Evolutionary conservation across 1,140 invertebrate species (phyloP).

Genomic region (Contarinia nasturtii): DNA sequence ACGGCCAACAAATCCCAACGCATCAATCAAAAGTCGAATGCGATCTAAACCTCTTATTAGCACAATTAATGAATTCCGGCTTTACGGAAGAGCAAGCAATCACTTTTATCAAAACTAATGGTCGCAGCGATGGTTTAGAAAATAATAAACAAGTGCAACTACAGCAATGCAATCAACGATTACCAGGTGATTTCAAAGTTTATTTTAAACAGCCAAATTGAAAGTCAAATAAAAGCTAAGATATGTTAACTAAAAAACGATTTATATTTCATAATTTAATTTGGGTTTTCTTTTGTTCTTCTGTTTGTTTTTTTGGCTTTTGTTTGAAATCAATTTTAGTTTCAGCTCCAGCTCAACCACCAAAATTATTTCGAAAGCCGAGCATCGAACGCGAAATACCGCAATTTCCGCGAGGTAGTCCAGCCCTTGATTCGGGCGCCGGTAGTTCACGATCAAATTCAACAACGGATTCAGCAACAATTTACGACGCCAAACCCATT

Average conservation of each 20-base stretch:
- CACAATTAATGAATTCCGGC: background rate
- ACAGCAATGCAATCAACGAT: background rate
- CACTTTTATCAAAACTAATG: background rate
- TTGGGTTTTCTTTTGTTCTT: background rate
- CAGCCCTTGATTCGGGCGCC: slow-evolving; percentile 67
- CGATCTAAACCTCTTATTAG: background rate
- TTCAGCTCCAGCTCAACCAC: slow-evolving; percentile 30
- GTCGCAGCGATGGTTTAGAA: background rate
- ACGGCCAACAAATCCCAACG: background rate
- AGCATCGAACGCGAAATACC: slow-evolving; percentile 60
- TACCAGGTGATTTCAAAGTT: too few species aligned
- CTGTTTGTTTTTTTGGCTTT: background rate
- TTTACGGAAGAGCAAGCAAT: background rate
- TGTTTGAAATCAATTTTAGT: slow-evolving; percentile 9
- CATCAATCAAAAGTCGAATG: background rate
- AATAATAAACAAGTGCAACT: background rate
- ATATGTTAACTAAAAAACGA: too few species aligned
- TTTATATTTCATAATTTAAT: background rate
- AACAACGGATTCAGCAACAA: slow-evolving; percentile 32
- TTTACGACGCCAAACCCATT: slow-evolving; percentile 39
- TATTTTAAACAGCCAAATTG: too few species aligned
- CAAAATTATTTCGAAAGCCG: slow-evolving; percentile 66
- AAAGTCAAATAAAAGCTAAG: background rate
- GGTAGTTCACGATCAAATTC: slow-evolving; percentile 77
- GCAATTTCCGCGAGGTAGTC: slow-evolving; percentile 48